phyloP scores from a whole-genome alignment of 1,140 invertebrate genomes.

The Aculops lycopersici region DNA sequence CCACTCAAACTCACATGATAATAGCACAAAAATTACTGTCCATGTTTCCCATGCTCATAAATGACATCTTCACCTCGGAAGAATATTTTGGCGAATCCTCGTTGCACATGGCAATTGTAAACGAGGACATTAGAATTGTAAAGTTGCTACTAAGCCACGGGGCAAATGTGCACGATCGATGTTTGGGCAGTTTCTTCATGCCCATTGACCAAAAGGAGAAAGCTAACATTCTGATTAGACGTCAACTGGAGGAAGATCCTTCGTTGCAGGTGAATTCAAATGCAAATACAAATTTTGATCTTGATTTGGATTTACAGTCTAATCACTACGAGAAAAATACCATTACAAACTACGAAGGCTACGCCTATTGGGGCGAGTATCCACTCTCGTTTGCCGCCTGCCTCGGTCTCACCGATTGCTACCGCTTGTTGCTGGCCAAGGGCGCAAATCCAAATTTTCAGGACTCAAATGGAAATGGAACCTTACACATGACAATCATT shows the following conservation, averaged over 20 bases:
- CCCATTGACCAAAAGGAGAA: constrained; percentile 79
- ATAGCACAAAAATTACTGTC: constrained; percentile 59
- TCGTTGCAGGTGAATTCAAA: not conserved
- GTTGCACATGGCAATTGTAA: constrained; percentile 84
- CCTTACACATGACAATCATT: constrained; percentile 81
- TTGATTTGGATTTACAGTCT: not conserved
- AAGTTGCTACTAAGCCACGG: constrained; percentile 72
- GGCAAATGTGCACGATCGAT: constrained; percentile 55
- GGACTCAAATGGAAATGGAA: constrained; percentile 89
- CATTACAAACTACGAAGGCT: constrained; percentile 22
- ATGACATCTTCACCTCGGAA: constrained; percentile 76
- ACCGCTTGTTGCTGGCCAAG: constrained; percentile 58
- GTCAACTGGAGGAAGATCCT: not conserved
- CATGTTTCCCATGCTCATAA: constrained; percentile 73
- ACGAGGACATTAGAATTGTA: constrained; percentile 87
- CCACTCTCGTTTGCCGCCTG: constrained; percentile 81
- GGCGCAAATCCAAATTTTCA: constrained; percentile 76
- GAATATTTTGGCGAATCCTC: constrained; percentile 90
- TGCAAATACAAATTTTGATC: not conserved
- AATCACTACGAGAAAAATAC: not conserved
- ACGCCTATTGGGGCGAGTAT: constrained; percentile 95
- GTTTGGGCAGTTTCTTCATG: constrained; percentile 77
- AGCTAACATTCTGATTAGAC: constrained; percentile 20
- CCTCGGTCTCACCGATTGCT: constrained; percentile 82
- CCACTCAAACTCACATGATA: constrained; percentile 59